Base-by-base conservation (phyloP, 2,888 invertebrate genomes). In the Dyspetes luteomarginatus region DNA sequence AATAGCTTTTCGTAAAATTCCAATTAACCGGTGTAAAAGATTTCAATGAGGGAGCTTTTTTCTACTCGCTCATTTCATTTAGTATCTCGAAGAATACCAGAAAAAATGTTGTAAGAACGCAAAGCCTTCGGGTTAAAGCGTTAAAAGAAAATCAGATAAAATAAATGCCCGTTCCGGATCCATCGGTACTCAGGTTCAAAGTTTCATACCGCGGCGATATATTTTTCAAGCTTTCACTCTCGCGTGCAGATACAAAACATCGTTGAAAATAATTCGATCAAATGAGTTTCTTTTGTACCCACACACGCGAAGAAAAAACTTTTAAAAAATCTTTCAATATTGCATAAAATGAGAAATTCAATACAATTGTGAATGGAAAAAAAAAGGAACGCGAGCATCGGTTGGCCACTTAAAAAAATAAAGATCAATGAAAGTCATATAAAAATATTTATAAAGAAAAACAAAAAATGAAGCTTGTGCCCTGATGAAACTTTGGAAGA, bases 261-360 rank as follows among this genome's bases (percentile, higher is more conserved):
- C 22, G 41, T 62, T 62, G 24, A 62, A 36, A 41, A 43, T 22
- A 41, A 41, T 62, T 62, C 24, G 41, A n/a, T 62, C 62, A 24
- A 24, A n/a, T 22, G 36, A 62, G 36, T 43, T 62, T 62, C 30
- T 58, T 12, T 36, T 36, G 12, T 36, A 36, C 36, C n/a, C n/a
- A n/a, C n/a, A 30, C 36, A 9, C 19, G 36, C 41, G 3, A 41
- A 24, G 41, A 22, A 5, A 12, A 17, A 64, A 64, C 26, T 64
- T 64, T 3, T 24, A 24, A 15, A 26, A 45, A 64, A 45, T 24
- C 15, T 64, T 26, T 43, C 62, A 45, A 45, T 45, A 64, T 64
- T 43, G 26, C 26, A 45, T 15, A 24, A n/a, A 45, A n/a, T n/a
- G 43, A 62, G 41, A 62, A 5, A 41, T 3, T 22, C 41, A 41